A percentile compares a stretch with the other conserved stretches of the same genome.
Conservation (phyloP, 2,888 invertebrate species). For the Parnassius glacialis region DNA sequence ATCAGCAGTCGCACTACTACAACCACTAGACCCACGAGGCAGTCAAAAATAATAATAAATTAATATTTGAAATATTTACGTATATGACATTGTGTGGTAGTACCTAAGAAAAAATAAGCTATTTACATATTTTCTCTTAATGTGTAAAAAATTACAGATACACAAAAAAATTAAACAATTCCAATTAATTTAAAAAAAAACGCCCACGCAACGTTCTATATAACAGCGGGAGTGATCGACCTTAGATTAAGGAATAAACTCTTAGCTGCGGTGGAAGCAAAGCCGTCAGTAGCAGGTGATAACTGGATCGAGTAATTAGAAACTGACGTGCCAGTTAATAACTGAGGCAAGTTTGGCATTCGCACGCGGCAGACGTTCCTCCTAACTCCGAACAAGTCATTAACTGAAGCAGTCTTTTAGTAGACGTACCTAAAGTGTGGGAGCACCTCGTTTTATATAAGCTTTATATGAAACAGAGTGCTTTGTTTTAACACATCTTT, state of each 20-base stretch:
- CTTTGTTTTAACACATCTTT: no score
- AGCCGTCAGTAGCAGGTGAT: slow-evolving; percentile 77
- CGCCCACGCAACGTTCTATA: slow-evolving; percentile 1
- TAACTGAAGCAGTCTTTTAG: slow-evolving; percentile 26
- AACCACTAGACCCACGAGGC: no score
- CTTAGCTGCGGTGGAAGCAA: slow-evolving; percentile 44
- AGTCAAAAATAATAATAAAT: no score
- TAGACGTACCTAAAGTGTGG: slow-evolving; percentile 18
- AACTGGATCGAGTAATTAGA: slow-evolving; percentile 74
- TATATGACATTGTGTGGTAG: no score
- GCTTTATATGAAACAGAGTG: no score
- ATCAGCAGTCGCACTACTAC: no score
- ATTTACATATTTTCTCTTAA: no score
- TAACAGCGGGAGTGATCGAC: slow-evolving; percentile 1
- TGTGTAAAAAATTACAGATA: no score
- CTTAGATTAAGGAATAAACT: slow-evolving; percentile 33
- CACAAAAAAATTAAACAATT: neutral
- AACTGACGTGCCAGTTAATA: slow-evolving; percentile 70
- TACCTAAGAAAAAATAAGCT: no score
- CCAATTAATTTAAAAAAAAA: neutral
- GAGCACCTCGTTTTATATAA: neutral
- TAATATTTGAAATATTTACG: no score
- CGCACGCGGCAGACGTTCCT: slow-evolving; percentile 39
- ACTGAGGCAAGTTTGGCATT: slow-evolving; percentile 65
- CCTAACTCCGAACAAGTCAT: slow-evolving; percentile 28